Percentiles rank a stretch among this genome's conserved stretches.
These are phyloP conservation scores for Protonemura montana DNA, from an alignment of 2,888 invertebrate genomes.

Conservation along the genomic window DNA sequence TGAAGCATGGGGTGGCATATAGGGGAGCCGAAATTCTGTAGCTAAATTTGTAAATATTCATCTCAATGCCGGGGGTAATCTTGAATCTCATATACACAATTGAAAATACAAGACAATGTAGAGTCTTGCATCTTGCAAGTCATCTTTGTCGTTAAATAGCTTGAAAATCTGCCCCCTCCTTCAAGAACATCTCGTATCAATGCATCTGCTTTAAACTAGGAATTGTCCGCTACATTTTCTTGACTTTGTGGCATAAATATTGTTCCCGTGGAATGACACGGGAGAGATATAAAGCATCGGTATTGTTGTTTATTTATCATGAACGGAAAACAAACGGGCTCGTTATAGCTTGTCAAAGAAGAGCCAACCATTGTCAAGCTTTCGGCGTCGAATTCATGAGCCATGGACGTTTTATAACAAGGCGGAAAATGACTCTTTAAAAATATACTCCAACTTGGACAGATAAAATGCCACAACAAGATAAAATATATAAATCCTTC, in stretches of 20 bases:
- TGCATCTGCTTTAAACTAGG: background rate
- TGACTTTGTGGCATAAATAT: background rate
- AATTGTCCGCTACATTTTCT: background rate
- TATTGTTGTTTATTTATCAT: background rate
- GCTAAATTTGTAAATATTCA: background rate
- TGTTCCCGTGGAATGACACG: background rate
- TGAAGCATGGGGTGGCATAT: background rate
- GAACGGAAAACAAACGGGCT: background rate
- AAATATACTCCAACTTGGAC: no score
- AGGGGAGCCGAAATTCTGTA: background rate
- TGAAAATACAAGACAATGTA: background rate
- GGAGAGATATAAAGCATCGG: background rate
- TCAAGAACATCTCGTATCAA: background rate
- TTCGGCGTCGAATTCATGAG: background rate
- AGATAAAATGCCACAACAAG: no score
- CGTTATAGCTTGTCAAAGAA: background rate
- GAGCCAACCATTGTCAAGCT: background rate
- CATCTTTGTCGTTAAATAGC: background rate
- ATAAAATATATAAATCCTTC: no score
- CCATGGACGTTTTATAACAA: no score
- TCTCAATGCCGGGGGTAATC: background rate
- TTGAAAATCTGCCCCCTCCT: background rate
- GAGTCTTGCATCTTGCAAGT: background rate
- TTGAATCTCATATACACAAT: background rate
- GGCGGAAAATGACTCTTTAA: no score